Percentiles rank a stretch among this genome's conserved stretches.
Evolutionary conservation across 2,888 invertebrate species (phyloP).

Genomic region (Cotesia congregata): DNA sequence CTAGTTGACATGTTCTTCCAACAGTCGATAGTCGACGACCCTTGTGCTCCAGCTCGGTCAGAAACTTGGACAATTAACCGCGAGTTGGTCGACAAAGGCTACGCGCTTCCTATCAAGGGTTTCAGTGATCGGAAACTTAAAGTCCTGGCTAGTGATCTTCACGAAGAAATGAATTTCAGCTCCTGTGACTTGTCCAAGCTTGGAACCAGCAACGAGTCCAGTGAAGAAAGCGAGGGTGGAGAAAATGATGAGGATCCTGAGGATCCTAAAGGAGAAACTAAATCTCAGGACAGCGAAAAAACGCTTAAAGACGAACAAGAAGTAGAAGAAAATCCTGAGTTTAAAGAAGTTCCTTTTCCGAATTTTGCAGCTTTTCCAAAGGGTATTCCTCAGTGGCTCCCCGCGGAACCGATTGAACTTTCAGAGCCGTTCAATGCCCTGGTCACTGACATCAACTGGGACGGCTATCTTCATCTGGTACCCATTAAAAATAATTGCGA

Average conservation of each 20-base stretch:
- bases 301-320: constrained; percentile 25
- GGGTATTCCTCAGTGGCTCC: constrained; percentile 74
- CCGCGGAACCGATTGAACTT: constrained; percentile 72
- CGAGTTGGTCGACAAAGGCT: constrained; percentile 77
- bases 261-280: constrained; percentile 10
- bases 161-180: constrained; percentile 49
- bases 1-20: constrained; percentile 79
- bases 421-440: constrained; percentile 74
- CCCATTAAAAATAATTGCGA: constrained; percentile 54
- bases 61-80: constrained; percentile 79
- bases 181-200: no score
- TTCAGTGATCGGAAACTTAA: constrained; percentile 50
- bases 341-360: not conserved
- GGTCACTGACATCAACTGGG: constrained; percentile 76
- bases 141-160: constrained; percentile 59
- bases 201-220: not conserved
- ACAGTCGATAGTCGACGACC: constrained; percentile 74
- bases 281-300: constrained; percentile 16
- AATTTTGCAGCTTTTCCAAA: not conserved
- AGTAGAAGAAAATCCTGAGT: constrained; percentile 3
- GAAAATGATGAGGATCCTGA: not conserved
- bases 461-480: constrained; percentile 70
- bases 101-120: constrained; percentile 72
- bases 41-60: constrained; percentile 77
- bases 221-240: not conserved